Evolutionary conservation across 30 jellyfish, hydroid and myxozoan species (phyloP).

Genomic region (Aurelia sp.): DNA sequence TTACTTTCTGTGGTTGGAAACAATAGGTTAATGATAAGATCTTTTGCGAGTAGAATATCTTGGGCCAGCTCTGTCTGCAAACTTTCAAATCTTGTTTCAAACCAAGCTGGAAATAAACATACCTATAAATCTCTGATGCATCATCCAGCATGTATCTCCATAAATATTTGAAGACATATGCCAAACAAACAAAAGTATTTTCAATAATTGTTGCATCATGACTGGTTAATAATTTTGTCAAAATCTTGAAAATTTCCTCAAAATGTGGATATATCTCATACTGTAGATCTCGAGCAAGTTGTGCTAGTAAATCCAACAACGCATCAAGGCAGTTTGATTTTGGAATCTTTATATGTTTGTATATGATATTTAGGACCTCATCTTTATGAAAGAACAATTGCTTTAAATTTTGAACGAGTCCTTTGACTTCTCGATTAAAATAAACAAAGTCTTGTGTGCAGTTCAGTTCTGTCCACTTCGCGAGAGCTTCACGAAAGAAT

Average conservation of each 20-base stretch:
- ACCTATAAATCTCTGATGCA: constrained; percentile 69
- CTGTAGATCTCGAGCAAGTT: constrained; percentile 78
- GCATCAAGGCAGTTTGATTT: constrained; percentile 83
- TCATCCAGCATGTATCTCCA: constrained; percentile 90
- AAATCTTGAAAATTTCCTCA: constrained; percentile 45
- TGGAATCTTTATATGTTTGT: constrained; percentile 21
- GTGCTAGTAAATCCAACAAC: constrained; percentile 83
- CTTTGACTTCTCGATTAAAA: constrained; percentile 65
- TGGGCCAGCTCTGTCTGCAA: no score
- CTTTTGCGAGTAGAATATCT: no score
- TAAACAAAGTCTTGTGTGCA: constrained; percentile 73
- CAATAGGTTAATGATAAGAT: no score
- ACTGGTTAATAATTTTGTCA: constrained; percentile 25
- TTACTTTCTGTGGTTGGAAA: no score
- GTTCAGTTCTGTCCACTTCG: constrained; percentile 85
- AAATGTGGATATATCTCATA: constrained; percentile 79
- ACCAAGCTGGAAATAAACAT: not conserved
- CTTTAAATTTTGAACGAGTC: constrained; percentile 63
- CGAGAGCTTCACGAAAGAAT: constrained; percentile 83
- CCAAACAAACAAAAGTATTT: constrained; percentile 77
- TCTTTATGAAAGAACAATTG: constrained; percentile 84
- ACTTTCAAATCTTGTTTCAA: no score
- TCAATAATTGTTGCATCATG: constrained; percentile 83
- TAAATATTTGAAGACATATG: constrained; percentile 78
- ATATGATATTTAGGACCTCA: constrained; percentile 48